These are phyloP conservation scores for Leptocoma aspasia DNA, from an alignment of 2,113 vertebrate species.

Conservation along the genomic window DNA sequence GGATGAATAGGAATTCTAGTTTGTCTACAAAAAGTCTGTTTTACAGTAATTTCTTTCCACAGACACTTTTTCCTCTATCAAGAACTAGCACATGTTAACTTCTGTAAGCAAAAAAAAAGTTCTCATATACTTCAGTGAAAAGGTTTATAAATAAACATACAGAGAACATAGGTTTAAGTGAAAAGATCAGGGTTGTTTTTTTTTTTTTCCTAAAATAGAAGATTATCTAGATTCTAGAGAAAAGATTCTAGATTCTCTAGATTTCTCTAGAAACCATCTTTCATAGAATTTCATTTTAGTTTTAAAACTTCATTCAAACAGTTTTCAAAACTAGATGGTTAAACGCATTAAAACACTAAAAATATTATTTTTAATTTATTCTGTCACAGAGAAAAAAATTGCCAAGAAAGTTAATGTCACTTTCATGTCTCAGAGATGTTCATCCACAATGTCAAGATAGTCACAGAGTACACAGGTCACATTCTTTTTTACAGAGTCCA, in stretches of 20 bases:
- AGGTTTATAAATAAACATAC: background rate
- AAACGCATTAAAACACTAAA: background rate
- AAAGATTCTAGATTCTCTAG: background rate
- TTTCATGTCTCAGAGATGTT: background rate
- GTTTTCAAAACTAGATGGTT: background rate
- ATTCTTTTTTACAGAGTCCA: fast-evolving
- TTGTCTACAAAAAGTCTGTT: background rate
- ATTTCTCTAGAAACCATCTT: background rate
- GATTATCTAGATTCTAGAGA: background rate
- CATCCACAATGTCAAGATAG: background rate
- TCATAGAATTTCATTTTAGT: fast-evolving
- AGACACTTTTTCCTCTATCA: background rate
- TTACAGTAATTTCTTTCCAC: background rate
- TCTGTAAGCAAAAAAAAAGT: background rate
- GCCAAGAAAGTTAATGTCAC: background rate
- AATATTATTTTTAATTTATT: background rate
- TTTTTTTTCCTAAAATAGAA: background rate
- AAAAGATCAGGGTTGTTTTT: fast-evolving
- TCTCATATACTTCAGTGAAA: background rate
- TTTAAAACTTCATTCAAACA: background rate
- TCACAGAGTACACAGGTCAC: background rate
- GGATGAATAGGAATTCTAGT: background rate
- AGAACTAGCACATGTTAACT: background rate
- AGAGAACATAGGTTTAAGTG: background rate
- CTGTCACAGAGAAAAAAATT: background rate